Evolutionary conservation across 2,888 invertebrate genomes (phyloP), one percentile per base, ranked within the genome.

Genomic region (Trichopria drosophilae): DNA sequence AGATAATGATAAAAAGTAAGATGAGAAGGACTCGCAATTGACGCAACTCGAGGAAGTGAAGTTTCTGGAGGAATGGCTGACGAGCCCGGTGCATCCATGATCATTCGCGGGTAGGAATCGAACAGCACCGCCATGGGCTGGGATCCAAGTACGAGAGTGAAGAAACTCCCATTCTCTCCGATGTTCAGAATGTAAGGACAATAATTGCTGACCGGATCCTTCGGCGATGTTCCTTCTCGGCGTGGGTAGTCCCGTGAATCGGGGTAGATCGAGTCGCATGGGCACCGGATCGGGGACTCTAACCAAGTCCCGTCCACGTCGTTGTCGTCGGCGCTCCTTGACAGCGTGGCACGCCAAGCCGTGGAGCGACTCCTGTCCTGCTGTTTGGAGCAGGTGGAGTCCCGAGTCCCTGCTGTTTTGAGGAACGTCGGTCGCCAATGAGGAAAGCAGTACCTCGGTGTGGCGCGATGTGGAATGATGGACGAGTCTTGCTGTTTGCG

Each of bases 261-360:
- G 62, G 62, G 64, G 54, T 60, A 62, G 58, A 59, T 64, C 69
- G 67, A 66, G 61, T 69, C 61, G 73, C 73, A 73, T 73, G 67
- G 63, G 67, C 69, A 61, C 64, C 63, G 62, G 57, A 53, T 60
- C 61, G 63, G 65, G 65, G 64, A 66, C 65, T 59, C 61, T 68
- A 66, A 51, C 59, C 67, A 68, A 63, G 67, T 68, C 64, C 61
- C 61, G 57, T 54, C 59, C 62, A 60, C 48, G 57, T 53, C 55
- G 50, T 40, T 53, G 55, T 62, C 52, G 60, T 59, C 63, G 64
- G 50, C 58, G 61, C 54, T 53, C 57, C 50, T 58, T 52, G n/a
- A n/a, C n/a, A n/a, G n/a, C n/a, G n/a, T n/a, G n/a, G n/a, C n/a
- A n/a, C n/a, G n/a, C n/a, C n/a, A n/a, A n/a, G n/a, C n/a, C n/a